phyloP scores from a whole-genome alignment of 2,888 invertebrate species.

The Amaurobius ferox region DNA sequence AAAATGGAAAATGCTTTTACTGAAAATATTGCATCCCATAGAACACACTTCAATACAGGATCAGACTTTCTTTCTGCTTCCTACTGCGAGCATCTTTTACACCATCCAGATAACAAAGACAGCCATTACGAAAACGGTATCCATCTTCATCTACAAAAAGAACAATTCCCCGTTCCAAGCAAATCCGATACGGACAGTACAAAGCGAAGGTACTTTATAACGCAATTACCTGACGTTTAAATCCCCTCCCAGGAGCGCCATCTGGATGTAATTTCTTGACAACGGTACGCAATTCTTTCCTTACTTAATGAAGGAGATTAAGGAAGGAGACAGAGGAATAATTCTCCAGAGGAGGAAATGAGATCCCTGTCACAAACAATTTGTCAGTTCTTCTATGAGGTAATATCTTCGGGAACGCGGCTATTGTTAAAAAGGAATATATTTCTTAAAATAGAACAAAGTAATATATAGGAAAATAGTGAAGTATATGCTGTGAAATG shows the following conservation, averaged over 20 bases:
- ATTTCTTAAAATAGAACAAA: too few species aligned
- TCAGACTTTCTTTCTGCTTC: too few species aligned
- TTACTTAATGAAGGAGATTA: slow-evolving; percentile 42
- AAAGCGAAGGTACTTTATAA: neutral
- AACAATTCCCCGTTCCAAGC: neutral
- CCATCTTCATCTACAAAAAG: neutral
- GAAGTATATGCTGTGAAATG: too few species aligned
- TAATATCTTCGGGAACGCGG: neutral
- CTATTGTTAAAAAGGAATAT: too few species aligned
- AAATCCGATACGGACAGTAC: neutral
- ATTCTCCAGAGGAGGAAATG: neutral
- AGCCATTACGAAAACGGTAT: neutral
- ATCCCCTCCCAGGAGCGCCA: neutral
- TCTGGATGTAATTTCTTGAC: slow-evolving; percentile 8
- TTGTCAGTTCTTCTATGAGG: neutral
- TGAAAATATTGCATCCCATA: too few species aligned
- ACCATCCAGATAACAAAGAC: neutral
- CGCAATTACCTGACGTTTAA: slow-evolving; percentile 16
- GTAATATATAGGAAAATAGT: too few species aligned
- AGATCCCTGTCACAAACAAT: neutral
- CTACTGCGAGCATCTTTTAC: too few species aligned
- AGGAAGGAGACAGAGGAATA: slow-evolving; percentile 7
- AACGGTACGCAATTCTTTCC: slow-evolving; percentile 22
- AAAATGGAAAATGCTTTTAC: too few species aligned
- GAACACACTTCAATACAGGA: too few species aligned